Conservation (phyloP, 2,797 vertebrate genomes). For the Decapterus maruadsi region DNA sequence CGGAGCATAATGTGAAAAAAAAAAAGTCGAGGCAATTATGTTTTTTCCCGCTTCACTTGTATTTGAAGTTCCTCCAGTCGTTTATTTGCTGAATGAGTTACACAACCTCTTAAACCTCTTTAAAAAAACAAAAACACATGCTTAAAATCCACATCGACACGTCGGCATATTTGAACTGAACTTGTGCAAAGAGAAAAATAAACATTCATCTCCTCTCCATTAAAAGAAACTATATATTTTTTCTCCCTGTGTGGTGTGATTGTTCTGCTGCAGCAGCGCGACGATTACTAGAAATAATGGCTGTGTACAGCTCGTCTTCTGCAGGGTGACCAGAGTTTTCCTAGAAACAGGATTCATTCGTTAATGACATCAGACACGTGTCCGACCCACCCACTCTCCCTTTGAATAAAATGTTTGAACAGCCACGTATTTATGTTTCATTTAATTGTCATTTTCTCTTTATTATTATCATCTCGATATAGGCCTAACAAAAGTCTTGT, state of each 20-base stretch:
- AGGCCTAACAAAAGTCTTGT: too few species aligned
- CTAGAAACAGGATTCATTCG: background rate
- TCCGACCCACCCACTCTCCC: background rate
- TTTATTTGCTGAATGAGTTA: slow-evolving; percentile 47
- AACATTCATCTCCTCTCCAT: slow-evolving; percentile 23
- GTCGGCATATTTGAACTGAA: too few species aligned
- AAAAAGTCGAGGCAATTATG: slow-evolving; percentile 21
- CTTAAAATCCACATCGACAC: slow-evolving; percentile 7
- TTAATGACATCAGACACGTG: background rate
- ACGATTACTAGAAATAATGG: slow-evolving; percentile 2
- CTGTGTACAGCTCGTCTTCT: background rate
- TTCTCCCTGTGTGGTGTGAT: background rate
- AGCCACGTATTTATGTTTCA: too few species aligned
- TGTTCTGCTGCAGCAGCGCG: background rate
- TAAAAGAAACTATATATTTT: background rate
- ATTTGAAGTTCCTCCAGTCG: slow-evolving; percentile 28
- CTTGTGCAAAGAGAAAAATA: slow-evolving; percentile 7
- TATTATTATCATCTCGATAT: too few species aligned
- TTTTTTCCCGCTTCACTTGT: slow-evolving; percentile 1
- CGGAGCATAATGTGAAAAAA: background rate
- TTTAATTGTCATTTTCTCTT: too few species aligned
- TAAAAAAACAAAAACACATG: slow-evolving; percentile 3
- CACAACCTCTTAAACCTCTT: slow-evolving; percentile 23
- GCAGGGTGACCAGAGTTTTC: background rate
- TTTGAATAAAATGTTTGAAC: background rate